Conservation (phyloP, 2,888 invertebrate genomes). For the Agrilus mali region DNA sequence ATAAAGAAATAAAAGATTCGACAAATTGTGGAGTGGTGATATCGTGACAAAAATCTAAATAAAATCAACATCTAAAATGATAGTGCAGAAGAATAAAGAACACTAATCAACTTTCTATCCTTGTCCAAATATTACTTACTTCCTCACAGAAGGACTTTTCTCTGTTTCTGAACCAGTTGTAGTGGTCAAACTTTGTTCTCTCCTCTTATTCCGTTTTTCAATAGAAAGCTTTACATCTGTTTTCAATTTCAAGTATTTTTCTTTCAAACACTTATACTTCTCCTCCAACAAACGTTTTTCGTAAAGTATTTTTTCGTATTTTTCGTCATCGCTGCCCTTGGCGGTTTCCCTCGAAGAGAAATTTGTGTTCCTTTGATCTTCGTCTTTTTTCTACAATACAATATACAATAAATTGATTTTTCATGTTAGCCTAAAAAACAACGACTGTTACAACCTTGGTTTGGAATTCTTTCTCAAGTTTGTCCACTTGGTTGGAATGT, state of each 20-base stretch:
- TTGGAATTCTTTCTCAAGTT: constrained; percentile 49
- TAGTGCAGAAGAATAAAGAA: constrained; percentile 2
- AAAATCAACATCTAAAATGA: not conserved
- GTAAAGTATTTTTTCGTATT: constrained; percentile 52
- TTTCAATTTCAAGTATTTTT: constrained; percentile 68
- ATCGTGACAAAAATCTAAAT: no score
- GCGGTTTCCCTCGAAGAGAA: constrained; percentile 7
- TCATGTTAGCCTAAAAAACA: constrained; percentile 3
- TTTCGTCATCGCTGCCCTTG: constrained; percentile 32
- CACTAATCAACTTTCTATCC: constrained; percentile 30
- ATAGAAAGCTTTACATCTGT: constrained; percentile 67
- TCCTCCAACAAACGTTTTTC: constrained; percentile 61
- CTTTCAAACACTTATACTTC: constrained; percentile 69
- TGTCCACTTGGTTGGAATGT: constrained; percentile 46
- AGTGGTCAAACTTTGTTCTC: constrained; percentile 47
- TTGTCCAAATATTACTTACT: constrained; percentile 43
- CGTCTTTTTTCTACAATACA: not conserved
- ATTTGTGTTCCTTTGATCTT: not conserved
- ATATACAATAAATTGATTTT: not conserved
- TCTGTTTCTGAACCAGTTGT: constrained; percentile 71
- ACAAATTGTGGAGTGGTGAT: no score
- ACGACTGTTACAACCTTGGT: constrained; percentile 39
- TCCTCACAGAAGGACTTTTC: constrained; percentile 36
- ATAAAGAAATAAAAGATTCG: no score
- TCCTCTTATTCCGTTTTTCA: constrained; percentile 57